These are phyloP conservation scores for Drosophila macrospina DNA, from an alignment of 2,888 invertebrate species.

Conservation along the genomic window DNA sequence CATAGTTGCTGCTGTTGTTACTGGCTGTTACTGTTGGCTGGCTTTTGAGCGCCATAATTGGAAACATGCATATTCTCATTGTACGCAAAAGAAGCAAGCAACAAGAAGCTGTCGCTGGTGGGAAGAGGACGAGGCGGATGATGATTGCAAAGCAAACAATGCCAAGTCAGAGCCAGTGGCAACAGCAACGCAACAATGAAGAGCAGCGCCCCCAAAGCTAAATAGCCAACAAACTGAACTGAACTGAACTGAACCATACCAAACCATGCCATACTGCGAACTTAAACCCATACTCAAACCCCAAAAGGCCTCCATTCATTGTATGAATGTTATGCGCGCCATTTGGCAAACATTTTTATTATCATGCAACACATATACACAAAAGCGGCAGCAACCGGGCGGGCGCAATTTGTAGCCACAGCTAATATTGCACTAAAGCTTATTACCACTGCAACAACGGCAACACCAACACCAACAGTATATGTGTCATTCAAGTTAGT, in stretches of 20 bases:
- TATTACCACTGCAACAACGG: constrained; percentile 61
- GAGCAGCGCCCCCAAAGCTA: constrained; percentile 49
- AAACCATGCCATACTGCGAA: constrained; percentile 9
- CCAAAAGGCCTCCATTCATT: constrained; percentile 47
- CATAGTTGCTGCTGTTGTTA: constrained; percentile 35
- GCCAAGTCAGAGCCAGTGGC: constrained; percentile 71
- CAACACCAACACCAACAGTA: constrained; percentile 15
- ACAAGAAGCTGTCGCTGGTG: constrained; percentile 21
- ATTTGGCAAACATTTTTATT: constrained; percentile 80
- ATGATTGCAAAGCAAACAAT: constrained; percentile 80
- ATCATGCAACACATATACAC: constrained; percentile 50
- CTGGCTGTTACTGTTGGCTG: constrained; percentile 53
- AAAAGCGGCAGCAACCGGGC: constrained; percentile 33
- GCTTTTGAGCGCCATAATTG: constrained; percentile 79
- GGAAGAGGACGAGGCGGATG: constrained; percentile 15
- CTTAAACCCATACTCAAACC: constrained; percentile 6
- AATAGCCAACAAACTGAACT: constrained; percentile 55
- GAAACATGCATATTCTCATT: constrained; percentile 79
- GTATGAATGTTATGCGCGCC: constrained; percentile 61
- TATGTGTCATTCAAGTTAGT: constrained; percentile 47
- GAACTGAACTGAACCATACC: constrained; percentile 18
- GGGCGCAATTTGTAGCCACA: constrained; percentile 65
- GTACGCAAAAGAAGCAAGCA: constrained; percentile 50
- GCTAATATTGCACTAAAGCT: constrained; percentile 78
- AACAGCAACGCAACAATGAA: constrained; percentile 52